phyloP scores from a whole-genome alignment of 2,888 invertebrate species.

The Eupithecia subfuscata region DNA sequence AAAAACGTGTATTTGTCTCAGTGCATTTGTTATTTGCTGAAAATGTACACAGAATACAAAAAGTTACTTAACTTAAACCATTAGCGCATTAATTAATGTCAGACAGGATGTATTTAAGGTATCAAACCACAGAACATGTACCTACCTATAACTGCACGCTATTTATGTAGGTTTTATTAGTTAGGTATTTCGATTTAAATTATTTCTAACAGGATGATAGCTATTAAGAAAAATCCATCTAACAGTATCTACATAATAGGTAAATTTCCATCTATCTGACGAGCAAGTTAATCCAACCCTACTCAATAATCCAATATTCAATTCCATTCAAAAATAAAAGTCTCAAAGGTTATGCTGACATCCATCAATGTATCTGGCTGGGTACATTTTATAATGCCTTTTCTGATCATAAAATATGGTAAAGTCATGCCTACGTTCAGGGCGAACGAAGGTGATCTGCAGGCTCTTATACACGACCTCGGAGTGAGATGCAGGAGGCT shows the following conservation, averaged over 20 bases:
- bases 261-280: background rate
- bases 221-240: background rate
- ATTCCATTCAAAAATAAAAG: constrained; percentile 1
- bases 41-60: background rate
- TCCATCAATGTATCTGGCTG: constrained; percentile 47
- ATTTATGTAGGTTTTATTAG: background rate
- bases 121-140: background rate
- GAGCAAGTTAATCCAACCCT: background rate
- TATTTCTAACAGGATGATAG: background rate
- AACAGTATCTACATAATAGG: background rate
- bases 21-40: background rate
- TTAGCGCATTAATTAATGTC: constrained; percentile 24
- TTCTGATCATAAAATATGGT: constrained; percentile 45
- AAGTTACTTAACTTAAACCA: background rate
- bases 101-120: background rate
- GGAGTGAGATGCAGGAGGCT: background rate
- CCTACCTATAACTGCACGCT: too few relatives aligned
- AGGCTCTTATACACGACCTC: constrained; percentile 27
- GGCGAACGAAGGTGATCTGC: constrained; percentile 57
- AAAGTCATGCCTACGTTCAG: constrained; percentile 53
- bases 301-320: constrained; percentile 1
- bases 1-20: constrained; percentile 21
- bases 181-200: background rate
- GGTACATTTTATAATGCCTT: constrained; percentile 37
- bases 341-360: constrained; percentile 43